phyloP scores from a whole-genome alignment of 1,140 invertebrate genomes.

The Spodoptera frugiperda region DNA sequence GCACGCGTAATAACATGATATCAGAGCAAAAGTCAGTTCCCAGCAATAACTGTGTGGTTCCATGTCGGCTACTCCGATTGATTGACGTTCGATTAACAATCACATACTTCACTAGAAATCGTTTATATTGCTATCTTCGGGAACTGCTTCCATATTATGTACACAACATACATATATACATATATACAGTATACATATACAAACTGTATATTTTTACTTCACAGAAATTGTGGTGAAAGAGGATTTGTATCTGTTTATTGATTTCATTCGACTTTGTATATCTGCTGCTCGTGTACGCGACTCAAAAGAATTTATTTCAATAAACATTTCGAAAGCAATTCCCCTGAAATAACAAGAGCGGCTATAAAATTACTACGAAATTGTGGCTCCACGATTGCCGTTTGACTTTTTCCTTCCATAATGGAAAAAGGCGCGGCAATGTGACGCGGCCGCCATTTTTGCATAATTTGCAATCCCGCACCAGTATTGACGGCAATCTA shows the following conservation, averaged over 20 bases:
- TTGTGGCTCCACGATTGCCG: not conserved
- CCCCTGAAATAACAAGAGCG: not conserved
- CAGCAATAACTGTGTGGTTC: slow-evolving; percentile 24
- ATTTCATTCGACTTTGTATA: no score
- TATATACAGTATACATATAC: no score
- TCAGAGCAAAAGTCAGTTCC: slow-evolving; percentile 8
- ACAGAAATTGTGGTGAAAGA: no score
- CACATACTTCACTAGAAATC: slow-evolving; percentile 19
- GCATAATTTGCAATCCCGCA: slow-evolving; percentile 39
- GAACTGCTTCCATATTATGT: no score
- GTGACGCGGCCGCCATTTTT: slow-evolving; percentile 20
- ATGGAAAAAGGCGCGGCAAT: slow-evolving; percentile 28
- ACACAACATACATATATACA: no score
- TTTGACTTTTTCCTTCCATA: slow-evolving; percentile 21
- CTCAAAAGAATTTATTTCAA: no score
- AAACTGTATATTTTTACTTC: no score
- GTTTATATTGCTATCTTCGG: not conserved
- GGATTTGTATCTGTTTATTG: no score
- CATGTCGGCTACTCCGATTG: slow-evolving; percentile 4
- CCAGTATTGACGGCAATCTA: slow-evolving; percentile 26
- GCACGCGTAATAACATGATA: not conserved
- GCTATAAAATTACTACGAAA: slow-evolving; percentile 3
- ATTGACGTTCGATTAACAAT: slow-evolving; percentile 39
- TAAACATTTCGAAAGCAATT: not conserved
- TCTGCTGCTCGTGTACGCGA: no score